A percentile compares a stretch with the other conserved stretches of the same genome.
These are phyloP conservation scores for Exephanes ischioxanthus DNA, from an alignment of 2,888 invertebrate species.

Conservation along the genomic window DNA sequence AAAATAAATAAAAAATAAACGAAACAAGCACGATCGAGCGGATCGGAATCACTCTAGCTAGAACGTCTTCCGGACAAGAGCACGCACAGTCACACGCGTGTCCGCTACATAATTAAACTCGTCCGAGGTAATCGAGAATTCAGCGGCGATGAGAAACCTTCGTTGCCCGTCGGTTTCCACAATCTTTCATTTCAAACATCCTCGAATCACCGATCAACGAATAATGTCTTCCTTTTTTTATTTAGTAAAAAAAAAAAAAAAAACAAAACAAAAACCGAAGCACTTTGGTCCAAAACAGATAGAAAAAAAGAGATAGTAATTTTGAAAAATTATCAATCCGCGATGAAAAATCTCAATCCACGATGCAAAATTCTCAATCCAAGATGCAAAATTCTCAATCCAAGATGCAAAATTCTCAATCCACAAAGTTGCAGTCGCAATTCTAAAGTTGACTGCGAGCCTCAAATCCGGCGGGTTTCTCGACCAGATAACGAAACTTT, in stretches of 20 bases:
- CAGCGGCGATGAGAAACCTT: constrained; percentile 48
- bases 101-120: constrained; percentile 66
- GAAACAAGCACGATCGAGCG: not conserved
- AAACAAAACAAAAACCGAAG: not conserved
- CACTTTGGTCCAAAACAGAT: not conserved
- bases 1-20: not conserved
- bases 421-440: not conserved
- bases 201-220: constrained; percentile 30
- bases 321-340: not conserved
- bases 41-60: constrained; percentile 30
- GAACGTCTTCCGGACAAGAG: constrained; percentile 45
- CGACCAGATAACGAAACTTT: not conserved
- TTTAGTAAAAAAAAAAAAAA: not conserved
- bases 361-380: not conserved
- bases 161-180: constrained; percentile 39
- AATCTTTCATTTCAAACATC: constrained; percentile 62
- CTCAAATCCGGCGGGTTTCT: not conserved
- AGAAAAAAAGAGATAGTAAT: not conserved
- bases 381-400: not conserved
- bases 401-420: too few species aligned
- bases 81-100: constrained; percentile 51
- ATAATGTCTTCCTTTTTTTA: not conserved
- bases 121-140: constrained; percentile 53
- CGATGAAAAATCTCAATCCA: not conserved
- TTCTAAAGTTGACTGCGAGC: not conserved